Evolutionary conservation across 2,797 vertebrate species (phyloP).

Genomic region (Sarcophilus harrisii): DNA sequence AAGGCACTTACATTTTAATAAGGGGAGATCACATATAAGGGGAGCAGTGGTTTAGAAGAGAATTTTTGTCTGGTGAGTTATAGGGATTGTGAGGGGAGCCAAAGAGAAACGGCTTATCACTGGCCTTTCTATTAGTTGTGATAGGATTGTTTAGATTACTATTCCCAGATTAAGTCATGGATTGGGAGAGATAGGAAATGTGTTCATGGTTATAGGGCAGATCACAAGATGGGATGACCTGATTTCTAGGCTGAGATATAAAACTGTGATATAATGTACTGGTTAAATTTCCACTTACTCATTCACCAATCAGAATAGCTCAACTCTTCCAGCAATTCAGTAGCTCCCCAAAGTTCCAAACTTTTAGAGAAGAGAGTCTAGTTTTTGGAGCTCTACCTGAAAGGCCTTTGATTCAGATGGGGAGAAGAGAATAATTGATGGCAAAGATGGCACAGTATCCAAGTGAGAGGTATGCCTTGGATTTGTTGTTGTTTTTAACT

Average conservation of each 20-base stretch:
- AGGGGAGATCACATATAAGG: not conserved
- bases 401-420: too few relatives aligned
- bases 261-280: not conserved
- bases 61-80: not conserved
- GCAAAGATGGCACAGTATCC: too few relatives aligned
- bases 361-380: too few relatives aligned
- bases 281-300: not conserved
- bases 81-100: not conserved
- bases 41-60: not conserved
- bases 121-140: too few relatives aligned
- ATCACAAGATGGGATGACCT: not conserved
- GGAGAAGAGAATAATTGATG: too few relatives aligned
- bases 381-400: too few relatives aligned
- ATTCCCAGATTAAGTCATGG: not conserved
- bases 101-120: not conserved
- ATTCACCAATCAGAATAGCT: not conserved
- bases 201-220: not conserved
- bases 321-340: not conserved
- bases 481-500: too few relatives aligned
- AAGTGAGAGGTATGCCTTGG: too few relatives aligned
- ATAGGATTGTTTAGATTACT: not conserved
- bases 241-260: not conserved
- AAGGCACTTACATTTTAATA: too few relatives aligned
- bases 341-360: not conserved
- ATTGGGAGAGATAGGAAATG: not conserved